phyloP scores from a whole-genome alignment of 1,140 invertebrate genomes.

The Drosophila pruinosa region DNA sequence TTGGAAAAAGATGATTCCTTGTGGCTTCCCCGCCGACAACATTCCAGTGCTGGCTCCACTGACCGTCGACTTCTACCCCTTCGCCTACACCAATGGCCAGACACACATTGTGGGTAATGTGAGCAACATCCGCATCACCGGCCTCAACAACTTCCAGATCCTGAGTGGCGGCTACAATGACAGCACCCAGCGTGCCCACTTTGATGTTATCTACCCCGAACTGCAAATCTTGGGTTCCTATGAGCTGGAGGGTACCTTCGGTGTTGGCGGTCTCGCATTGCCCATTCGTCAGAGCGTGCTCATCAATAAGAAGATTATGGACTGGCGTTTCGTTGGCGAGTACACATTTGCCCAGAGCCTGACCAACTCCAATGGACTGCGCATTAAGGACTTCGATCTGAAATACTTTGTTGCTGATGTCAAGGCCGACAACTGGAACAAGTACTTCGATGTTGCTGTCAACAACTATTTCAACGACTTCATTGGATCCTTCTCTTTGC shows the following conservation, averaged over 20 bases:
- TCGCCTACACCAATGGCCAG: conserved; percentile 16
- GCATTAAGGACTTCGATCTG: conserved; percentile 47
- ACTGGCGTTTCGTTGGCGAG: conserved; percentile 58
- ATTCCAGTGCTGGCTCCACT: conserved; percentile 50
- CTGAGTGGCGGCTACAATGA: conserved; percentile 39
- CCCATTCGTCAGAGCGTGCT: conserved; percentile 33
- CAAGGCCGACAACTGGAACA: conserved; percentile 53
- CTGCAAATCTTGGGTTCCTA: conserved; percentile 53
- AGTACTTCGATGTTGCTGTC: conserved; percentile 46
- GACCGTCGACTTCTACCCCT: conserved; percentile 26
- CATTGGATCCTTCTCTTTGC: conserved; percentile 14
- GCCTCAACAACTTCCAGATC: conserved; percentile 49
- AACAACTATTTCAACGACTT: conserved; percentile 55
- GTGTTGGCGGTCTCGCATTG: conserved; percentile 35
- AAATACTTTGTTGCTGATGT: conserved; percentile 46
- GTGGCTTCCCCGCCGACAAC: conserved; percentile 41
- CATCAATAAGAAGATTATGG: conserved; percentile 53
- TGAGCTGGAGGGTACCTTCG: conserved; percentile 40
- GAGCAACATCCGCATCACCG: conserved; percentile 52
- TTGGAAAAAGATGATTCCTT: conserved; percentile 62
- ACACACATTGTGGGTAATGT: conserved; percentile 46
- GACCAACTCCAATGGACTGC: conserved; percentile 41
- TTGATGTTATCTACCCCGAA: conserved; percentile 51
- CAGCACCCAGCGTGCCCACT: conserved; percentile 33
- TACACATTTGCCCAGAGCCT: conserved; percentile 44